Conservation (phyloP, 2,113 vertebrate species). For the Crypturellus undulatus region DNA sequence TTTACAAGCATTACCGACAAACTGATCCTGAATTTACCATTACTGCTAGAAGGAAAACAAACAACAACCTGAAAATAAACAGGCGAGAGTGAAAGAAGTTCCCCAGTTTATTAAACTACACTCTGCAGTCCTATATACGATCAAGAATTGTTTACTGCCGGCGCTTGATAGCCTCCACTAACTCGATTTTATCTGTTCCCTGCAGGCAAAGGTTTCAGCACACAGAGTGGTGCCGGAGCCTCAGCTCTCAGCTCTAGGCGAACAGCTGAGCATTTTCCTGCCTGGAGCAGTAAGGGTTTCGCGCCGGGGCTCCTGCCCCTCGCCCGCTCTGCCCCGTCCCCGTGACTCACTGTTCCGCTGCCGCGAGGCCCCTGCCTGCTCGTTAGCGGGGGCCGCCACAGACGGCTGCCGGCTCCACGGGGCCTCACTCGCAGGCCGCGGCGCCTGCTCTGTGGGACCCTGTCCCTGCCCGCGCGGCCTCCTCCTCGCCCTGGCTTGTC, state of each 20-base stretch:
- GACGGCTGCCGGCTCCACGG: not conserved
- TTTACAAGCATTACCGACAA: not conserved
- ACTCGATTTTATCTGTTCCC: not conserved
- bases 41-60: not conserved
- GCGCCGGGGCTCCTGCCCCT: not conserved
- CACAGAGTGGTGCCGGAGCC: not conserved
- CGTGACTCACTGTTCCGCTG: not conserved
- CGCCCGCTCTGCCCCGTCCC: not conserved
- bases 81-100: conserved; percentile 6
- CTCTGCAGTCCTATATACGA: not conserved
- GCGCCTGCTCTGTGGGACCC: no score
- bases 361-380: not conserved
- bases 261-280: not conserved
- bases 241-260: not conserved
- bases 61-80: not conserved
- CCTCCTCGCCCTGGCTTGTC: not conserved
- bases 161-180: not conserved
- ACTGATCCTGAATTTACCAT: not conserved
- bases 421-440: no score
- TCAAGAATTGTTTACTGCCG: not conserved
- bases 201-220: not conserved
- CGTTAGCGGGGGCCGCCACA: not conserved
- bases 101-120: not conserved
- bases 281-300: not conserved
- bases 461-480: not conserved